Conservation (phyloP, 35 echinoderm and acorn worm species). For the Ophioderma brevispina region DNA sequence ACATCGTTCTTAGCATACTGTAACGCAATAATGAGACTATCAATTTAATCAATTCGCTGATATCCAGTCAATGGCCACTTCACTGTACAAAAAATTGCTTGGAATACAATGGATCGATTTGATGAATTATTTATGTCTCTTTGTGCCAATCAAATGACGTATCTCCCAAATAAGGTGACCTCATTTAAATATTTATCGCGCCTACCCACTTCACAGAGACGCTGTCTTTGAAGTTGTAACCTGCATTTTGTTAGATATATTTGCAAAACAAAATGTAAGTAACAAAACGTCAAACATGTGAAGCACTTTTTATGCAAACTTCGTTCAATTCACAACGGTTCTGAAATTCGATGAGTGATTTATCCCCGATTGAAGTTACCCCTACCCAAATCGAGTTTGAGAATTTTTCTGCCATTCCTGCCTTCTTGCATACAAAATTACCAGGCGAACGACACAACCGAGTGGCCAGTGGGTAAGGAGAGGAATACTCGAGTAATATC, state of each 20-base stretch:
- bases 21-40: too few species aligned
- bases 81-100: too few species aligned
- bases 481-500: background rate
- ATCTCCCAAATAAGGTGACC: background rate
- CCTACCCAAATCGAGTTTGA: background rate
- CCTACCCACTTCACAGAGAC: background rate
- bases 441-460: background rate
- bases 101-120: background rate
- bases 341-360: background rate
- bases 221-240: background rate
- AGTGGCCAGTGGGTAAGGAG: slow-evolving; percentile 9
- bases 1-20: too few species aligned
- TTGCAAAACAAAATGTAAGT: background rate
- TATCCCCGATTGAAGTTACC: background rate
- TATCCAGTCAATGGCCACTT: too few species aligned
- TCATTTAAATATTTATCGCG: background rate
- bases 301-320: background rate
- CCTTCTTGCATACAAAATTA: slow-evolving; percentile 41
- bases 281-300: background rate
- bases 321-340: background rate
- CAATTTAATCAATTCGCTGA: too few species aligned
- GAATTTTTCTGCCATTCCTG: too few species aligned
- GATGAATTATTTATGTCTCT: background rate
- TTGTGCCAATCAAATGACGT: background rate
- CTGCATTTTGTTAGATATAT: background rate